A percentile compares a stretch with the other conserved stretches of the same genome.
Evolutionary conservation across 2,888 invertebrate species (phyloP).

Genomic region (Drosophila robusta): DNA sequence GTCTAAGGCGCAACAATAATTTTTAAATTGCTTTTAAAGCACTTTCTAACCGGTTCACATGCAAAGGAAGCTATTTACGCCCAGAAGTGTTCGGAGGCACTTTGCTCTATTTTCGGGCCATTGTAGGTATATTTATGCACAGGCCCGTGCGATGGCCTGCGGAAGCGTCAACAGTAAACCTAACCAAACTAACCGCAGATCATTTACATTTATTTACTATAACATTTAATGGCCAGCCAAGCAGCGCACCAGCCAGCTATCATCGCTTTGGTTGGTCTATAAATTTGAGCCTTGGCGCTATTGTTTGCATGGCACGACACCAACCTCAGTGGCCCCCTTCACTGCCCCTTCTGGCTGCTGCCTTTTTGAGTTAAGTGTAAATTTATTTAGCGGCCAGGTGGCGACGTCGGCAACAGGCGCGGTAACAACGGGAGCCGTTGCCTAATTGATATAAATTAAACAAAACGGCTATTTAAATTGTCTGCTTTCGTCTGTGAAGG

Average conservation of each 20-base stretch:
- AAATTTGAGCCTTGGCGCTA: slow-evolving; percentile 22
- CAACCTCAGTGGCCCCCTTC: background rate
- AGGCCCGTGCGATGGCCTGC: too few species aligned
- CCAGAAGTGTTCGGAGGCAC: too few species aligned
- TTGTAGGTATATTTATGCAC: too few species aligned
- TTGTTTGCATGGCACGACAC: slow-evolving; percentile 41
- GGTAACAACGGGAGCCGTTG: background rate
- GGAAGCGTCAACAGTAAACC: slow-evolving; percentile 3
- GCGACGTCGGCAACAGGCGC: background rate
- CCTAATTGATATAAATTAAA: slow-evolving; percentile 57
- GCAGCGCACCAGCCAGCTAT: too few species aligned
- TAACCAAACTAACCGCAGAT: slow-evolving; percentile 14
- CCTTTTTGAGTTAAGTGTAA: slow-evolving; percentile 30
- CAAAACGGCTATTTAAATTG: slow-evolving; percentile 35
- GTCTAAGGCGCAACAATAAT: background rate
- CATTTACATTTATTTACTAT: slow-evolving; percentile 30
- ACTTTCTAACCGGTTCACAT: background rate
- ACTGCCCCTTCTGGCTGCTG: background rate
- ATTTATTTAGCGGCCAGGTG: slow-evolving; percentile 52
- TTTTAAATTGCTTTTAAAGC: background rate
- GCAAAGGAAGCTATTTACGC: too few species aligned
- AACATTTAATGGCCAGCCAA: slow-evolving; percentile 3
- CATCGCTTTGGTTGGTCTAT: slow-evolving; percentile 10
- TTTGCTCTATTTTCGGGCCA: too few species aligned
- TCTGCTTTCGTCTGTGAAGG: background rate